A percentile compares a stretch with the other conserved stretches of the same genome.
Conservation (phyloP, 2,797 vertebrate species). For the Tapirus indicus region DNA sequence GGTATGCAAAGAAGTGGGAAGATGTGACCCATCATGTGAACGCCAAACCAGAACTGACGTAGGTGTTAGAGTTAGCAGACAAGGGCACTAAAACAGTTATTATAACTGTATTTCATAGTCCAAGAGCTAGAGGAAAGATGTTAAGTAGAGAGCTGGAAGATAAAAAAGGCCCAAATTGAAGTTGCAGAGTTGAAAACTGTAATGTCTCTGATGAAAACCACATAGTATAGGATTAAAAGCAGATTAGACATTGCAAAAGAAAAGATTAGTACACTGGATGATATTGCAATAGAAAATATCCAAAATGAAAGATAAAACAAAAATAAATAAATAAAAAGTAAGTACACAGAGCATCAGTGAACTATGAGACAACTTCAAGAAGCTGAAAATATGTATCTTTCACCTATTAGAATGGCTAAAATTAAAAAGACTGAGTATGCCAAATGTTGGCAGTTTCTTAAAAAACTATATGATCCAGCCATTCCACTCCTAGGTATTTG, state of each 20-base stretch:
- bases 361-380: not conserved
- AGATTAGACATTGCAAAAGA: not conserved
- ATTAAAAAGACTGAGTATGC: not conserved
- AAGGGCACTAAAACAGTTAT: not conserved
- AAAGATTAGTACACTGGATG: constrained; percentile 39
- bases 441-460: not conserved
- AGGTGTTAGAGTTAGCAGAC: not conserved
- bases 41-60: not conserved
- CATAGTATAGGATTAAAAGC: not conserved
- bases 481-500: not conserved
- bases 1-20: not conserved
- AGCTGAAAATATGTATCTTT: not conserved
- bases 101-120: not conserved
- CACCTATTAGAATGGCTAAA: not conserved
- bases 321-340: not conserved
- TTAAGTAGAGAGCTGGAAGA: not conserved
- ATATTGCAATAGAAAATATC: not conserved
- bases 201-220: not conserved
- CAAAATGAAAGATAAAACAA: constrained; percentile 26
- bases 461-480: not conserved
- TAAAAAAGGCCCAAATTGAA: not conserved
- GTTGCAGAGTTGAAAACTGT: not conserved
- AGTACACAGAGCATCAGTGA: not conserved
- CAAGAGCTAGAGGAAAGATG: not conserved
- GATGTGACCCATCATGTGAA: not conserved